A percentile compares a stretch with the other conserved stretches of the same genome.
Conservation (phyloP, 2,888 invertebrate genomes). For the Archips crataeganus region DNA sequence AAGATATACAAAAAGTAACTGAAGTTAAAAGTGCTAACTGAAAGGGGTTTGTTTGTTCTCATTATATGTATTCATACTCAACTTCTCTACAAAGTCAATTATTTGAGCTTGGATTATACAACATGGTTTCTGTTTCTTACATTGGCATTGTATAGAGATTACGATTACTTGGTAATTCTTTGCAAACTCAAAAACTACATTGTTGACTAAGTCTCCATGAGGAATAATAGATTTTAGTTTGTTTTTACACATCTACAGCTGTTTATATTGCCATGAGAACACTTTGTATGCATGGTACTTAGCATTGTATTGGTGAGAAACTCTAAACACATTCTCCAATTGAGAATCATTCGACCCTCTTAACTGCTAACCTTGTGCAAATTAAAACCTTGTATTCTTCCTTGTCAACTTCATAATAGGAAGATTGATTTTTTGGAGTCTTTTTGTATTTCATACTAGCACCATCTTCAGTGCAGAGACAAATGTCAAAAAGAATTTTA, state of each 20-base stretch:
- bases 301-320: slow-evolving; percentile 59
- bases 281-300: slow-evolving; percentile 53
- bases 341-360: slow-evolving; percentile 11
- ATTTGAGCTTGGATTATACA: neutral
- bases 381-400: neutral
- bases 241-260: slow-evolving; percentile 58
- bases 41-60: too few relatives aligned
- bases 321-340: slow-evolving; percentile 51
- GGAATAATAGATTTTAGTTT: slow-evolving; percentile 44
- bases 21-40: too few relatives aligned
- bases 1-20: too few relatives aligned
- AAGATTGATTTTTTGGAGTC: too few relatives aligned
- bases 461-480: too few relatives aligned
- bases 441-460: too few relatives aligned
- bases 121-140: too few relatives aligned
- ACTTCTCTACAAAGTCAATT: neutral
- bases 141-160: neutral
- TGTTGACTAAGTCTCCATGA: neutral
- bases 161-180: neutral
- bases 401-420: too few relatives aligned
- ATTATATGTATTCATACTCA: too few relatives aligned
- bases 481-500: too few relatives aligned
- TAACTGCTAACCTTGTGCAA: neutral
- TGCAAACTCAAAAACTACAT: neutral
- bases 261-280: slow-evolving; percentile 63